A percentile compares a stretch with the other conserved stretches of the same genome.
Evolutionary conservation across 2,113 vertebrate species (phyloP).

Genomic region (Apodemus sylvaticus): DNA sequence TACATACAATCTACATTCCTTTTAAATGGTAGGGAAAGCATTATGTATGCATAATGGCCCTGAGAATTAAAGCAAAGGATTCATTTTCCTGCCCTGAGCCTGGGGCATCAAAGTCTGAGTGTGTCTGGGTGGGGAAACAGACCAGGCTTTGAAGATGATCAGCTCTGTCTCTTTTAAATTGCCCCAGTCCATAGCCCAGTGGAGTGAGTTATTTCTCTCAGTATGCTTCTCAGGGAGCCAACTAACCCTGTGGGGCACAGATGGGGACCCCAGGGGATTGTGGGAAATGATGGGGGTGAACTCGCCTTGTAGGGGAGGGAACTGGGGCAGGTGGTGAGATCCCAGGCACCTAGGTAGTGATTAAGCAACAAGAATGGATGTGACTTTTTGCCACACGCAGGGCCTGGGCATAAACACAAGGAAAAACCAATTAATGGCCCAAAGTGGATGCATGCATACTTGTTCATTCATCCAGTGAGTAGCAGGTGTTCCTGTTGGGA

Average conservation of each 20-base stretch:
- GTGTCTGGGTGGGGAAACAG: conserved; percentile 6
- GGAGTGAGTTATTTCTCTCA: not conserved
- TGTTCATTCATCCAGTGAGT: not conserved
- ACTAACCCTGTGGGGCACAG: not conserved
- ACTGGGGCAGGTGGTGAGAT: not conserved
- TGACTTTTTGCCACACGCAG: not conserved
- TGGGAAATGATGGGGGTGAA: not conserved
- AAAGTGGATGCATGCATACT: fast-evolving
- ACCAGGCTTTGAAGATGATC: conserved; percentile 43
- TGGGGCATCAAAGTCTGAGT: conserved; percentile 26
- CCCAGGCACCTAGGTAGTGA: not conserved
- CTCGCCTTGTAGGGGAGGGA: not conserved
- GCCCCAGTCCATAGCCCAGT: not conserved
- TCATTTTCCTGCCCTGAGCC: conserved; percentile 30
- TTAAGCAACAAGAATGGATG: not conserved
- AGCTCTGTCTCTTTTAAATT: conserved; percentile 26
- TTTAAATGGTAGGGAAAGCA: conserved; percentile 20
- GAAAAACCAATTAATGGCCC: not conserved
- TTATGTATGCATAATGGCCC: conserved; percentile 34
- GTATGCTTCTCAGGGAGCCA: not conserved
- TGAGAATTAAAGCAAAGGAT: conserved; percentile 45
- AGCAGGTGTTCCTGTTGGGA: not conserved
- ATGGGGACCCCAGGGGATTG: not conserved
- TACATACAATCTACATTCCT: conserved; percentile 28
- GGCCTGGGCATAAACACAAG: not conserved